Percentiles rank a stretch among this genome's conserved stretches.
Evolutionary conservation across 2,888 invertebrate genomes (phyloP).

Genomic region (Gerris lacustris): DNA sequence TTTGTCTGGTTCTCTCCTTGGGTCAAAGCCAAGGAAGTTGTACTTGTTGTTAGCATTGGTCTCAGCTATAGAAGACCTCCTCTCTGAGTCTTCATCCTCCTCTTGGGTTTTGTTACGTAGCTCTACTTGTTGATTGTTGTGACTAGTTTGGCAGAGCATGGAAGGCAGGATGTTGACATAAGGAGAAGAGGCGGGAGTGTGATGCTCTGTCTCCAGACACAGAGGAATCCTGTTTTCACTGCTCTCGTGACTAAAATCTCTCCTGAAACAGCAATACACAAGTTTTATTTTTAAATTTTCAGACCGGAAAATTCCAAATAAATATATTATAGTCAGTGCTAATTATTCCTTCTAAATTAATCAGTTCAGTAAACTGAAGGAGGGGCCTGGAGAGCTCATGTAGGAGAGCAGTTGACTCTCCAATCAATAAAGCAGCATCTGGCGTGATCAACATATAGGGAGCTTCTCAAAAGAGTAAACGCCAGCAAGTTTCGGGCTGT

Average conservation of each 20-base stretch:
- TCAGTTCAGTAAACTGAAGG: too few species aligned
- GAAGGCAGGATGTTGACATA: not conserved
- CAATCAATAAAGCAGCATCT: too few species aligned
- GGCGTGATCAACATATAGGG: too few species aligned
- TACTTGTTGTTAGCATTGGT: conserved; percentile 24
- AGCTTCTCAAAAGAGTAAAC: too few species aligned
- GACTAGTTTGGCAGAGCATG: not conserved
- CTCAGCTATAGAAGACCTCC: conserved; percentile 21
- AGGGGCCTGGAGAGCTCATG: too few species aligned
- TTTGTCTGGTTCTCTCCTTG: conserved; percentile 19
- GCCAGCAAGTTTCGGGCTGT: too few species aligned
- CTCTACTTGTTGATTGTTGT: not conserved
- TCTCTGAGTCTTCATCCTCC: not conserved
- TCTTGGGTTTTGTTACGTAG: not conserved
- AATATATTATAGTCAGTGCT: too few species aligned
- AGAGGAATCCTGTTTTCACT: conserved; percentile 21
- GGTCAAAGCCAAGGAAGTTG: conserved; percentile 26
- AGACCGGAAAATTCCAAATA: too few species aligned
- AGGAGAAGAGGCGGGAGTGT: not conserved
- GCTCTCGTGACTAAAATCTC: conserved; percentile 15
- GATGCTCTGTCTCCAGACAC: not conserved
- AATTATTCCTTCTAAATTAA: too few species aligned
- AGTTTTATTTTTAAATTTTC: not conserved
- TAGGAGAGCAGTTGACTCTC: too few species aligned
- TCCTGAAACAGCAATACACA: conserved; percentile 29